Evolutionary conservation across 2,113 vertebrate species (phyloP), one percentile per base, ranked within the genome.

Genomic region (Sceloporus undulatus): DNA sequence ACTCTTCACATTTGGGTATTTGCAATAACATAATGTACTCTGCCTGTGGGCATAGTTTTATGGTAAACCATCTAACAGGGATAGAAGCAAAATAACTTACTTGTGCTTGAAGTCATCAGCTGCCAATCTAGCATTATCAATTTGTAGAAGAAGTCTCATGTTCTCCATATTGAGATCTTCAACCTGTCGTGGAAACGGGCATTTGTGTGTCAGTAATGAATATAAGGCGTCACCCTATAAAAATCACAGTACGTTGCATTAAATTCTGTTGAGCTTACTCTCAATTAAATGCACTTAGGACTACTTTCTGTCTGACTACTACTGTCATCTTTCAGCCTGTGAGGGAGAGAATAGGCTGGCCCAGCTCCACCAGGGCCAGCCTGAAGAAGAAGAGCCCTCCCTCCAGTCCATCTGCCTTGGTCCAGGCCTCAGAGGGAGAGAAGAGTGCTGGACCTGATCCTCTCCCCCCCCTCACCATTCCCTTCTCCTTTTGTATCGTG

Each of bases 41-140:
- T 62, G 34, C n/a, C 71, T 11, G 2, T 34, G 40, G 13, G 52
- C 23, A 40, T 14, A 6, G 16, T 66, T 77, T 76, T 77, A 77
- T 76, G 23, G 7, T 48, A 23, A 9, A 42, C 25, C 8, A 27
- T 66, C 68, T 4, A 21, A 40, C 34, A 80, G 25, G 9, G 2
- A 19, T 74, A 27, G 2, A 73, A 80, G 18, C 38, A 48, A 82
- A 66, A 48, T 3, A 21, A 87, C 95, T 91, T 85, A 97, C 97
- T 97, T 98, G 82, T 96, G 95, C 75, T 95, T 96, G 85, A 97
- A 97, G 92, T 97, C 97, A 0, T 96, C 93, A 0, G 95, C 94
- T 5, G 96, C 96, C 91, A 98, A 88, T 59, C 95, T 95, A 86
- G 87, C 88, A 91, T 97, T 97, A 85, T 97, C 96, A 4, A 95